Evolutionary conservation across 2,888 invertebrate genomes (phyloP).

Genomic region (Ceramica pisi): DNA sequence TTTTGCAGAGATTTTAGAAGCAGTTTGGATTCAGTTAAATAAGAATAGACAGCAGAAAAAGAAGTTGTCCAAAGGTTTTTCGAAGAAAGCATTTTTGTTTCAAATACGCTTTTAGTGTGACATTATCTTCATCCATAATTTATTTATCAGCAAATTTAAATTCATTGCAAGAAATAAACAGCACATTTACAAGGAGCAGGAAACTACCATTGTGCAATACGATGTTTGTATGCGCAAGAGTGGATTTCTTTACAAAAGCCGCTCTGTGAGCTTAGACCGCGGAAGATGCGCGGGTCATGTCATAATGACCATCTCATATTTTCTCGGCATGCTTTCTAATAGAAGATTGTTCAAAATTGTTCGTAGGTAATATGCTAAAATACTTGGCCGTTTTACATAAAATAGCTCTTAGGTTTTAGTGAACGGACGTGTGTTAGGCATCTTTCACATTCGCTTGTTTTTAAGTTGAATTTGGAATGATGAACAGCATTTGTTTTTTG

Average conservation of each 20-base stretch:
- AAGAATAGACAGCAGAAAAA: background rate
- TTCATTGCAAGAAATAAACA: conserved; percentile 37
- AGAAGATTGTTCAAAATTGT: conserved; percentile 36
- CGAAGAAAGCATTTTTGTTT: background rate
- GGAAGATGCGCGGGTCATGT: conserved; percentile 56
- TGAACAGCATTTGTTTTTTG: background rate
- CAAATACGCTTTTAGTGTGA: conserved; percentile 39
- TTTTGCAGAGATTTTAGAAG: background rate
- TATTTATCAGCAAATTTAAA: conserved; percentile 31
- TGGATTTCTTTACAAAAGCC: conserved; percentile 44
- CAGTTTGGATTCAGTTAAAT: background rate
- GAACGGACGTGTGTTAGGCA: background rate
- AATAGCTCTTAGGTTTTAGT: conserved; percentile 27
- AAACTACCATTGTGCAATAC: conserved; percentile 48
- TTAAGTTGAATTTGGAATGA: background rate
- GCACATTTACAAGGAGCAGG: conserved; percentile 30
- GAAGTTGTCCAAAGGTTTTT: background rate
- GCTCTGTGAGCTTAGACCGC: conserved; percentile 46
- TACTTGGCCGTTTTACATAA: conserved; percentile 33
- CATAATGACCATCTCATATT: conserved; percentile 59
- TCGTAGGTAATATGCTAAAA: conserved; percentile 36
- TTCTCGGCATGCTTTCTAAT: conserved; percentile 59
- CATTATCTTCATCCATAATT: conserved; percentile 31
- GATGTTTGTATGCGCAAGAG: conserved; percentile 49
- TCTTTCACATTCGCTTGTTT: conserved; percentile 6